phyloP scores from a whole-genome alignment of 2,888 invertebrate species.

The Linnaemya vulpina region DNA sequence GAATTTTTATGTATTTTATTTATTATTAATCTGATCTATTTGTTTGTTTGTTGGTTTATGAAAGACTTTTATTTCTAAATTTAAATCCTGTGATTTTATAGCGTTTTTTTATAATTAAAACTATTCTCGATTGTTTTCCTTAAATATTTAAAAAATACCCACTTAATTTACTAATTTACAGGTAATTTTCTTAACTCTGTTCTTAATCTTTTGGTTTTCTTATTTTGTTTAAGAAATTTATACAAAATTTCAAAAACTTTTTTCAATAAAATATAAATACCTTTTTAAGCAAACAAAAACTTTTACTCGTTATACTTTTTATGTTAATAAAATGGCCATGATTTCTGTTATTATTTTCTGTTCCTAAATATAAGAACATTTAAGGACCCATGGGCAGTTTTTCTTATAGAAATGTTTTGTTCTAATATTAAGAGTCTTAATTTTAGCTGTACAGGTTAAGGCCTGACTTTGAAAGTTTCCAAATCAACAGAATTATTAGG shows the following conservation, averaged over 20 bases:
- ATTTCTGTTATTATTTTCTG: slow-evolving; percentile 4
- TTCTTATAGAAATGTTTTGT: slow-evolving; percentile 46
- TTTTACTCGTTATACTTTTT: slow-evolving; percentile 19
- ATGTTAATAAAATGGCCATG: slow-evolving; percentile 52
- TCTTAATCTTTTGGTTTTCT: slow-evolving; percentile 36
- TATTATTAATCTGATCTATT: slow-evolving; percentile 27
- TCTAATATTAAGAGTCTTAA: slow-evolving; percentile 6
- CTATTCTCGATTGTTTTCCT: slow-evolving; percentile 17
- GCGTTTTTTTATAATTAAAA: slow-evolving; percentile 43
- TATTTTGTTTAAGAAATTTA: slow-evolving; percentile 30
- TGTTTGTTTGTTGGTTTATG: slow-evolving; percentile 38
- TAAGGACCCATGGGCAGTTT: slow-evolving; percentile 58
- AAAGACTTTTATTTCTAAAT: slow-evolving; percentile 49
- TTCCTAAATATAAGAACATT: slow-evolving; percentile 58
- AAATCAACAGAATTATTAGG: background rate
- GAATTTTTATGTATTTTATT: background rate
- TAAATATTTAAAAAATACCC: slow-evolving; percentile 66
- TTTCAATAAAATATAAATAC: slow-evolving; percentile 14
- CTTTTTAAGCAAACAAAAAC: slow-evolving; percentile 43
- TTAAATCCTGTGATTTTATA: slow-evolving; percentile 57
- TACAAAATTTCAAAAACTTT: slow-evolving; percentile 32
- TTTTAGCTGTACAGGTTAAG: slow-evolving; percentile 35
- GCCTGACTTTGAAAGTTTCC: slow-evolving; percentile 1
- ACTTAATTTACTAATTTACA: slow-evolving; percentile 66
- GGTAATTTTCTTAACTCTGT: slow-evolving; percentile 64